Evolutionary conservation across 1,140 invertebrate genomes (phyloP).

Genomic region (Cardiocondyla obscurior): DNA sequence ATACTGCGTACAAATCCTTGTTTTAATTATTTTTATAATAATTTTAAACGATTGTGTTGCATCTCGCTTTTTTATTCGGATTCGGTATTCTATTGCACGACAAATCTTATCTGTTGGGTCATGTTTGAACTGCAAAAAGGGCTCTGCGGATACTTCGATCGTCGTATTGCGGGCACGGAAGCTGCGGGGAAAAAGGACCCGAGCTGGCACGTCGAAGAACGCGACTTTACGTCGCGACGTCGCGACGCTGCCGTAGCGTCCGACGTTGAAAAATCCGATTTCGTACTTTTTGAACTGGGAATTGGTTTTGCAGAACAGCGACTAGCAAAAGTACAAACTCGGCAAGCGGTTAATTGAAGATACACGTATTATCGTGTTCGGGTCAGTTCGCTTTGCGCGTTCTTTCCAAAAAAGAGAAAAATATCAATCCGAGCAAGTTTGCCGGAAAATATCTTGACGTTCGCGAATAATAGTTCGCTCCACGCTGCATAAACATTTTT

Average conservation of each 20-base stretch:
- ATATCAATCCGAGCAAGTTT: neutral
- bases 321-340: neutral
- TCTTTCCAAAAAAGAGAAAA: neutral
- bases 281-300: neutral
- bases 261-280: slow-evolving; percentile 16
- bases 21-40: slow-evolving; percentile 5
- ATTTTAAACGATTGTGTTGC: neutral
- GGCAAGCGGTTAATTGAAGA: slow-evolving; percentile 17
- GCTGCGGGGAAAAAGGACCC: slow-evolving; percentile 5
- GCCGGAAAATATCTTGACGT: neutral
- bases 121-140: slow-evolving; percentile 1
- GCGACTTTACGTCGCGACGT: slow-evolving; percentile 34
- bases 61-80: neutral
- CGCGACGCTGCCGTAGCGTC: neutral
- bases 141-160: slow-evolving; percentile 57
- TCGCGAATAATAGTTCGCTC: no score
- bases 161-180: slow-evolving; percentile 28
- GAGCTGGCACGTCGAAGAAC: slow-evolving; percentile 10
- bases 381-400: neutral
- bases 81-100: neutral
- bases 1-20: neutral
- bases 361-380: neutral
- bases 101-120: slow-evolving; percentile 9
- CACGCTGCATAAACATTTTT: neutral
- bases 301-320: slow-evolving; percentile 4